phyloP scores from a whole-genome alignment of 2,888 invertebrate species.

The Melieria crassipennis region DNA sequence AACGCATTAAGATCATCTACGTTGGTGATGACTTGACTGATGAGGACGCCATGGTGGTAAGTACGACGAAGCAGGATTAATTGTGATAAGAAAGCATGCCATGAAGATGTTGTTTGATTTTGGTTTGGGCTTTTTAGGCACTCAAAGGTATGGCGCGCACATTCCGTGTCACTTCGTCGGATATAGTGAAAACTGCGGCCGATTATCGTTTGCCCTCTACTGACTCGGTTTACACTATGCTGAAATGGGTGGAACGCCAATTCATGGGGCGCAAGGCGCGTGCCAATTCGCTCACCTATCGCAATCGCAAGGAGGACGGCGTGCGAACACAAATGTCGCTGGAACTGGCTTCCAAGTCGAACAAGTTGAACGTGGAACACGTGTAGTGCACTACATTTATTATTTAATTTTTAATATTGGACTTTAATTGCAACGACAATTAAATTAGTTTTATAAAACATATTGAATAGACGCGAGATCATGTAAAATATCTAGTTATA shows the following conservation, averaged over 20 bases:
- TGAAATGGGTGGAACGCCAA: constrained; percentile 90
- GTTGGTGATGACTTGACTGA: constrained; percentile 90
- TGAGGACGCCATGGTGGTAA: constrained; percentile 89
- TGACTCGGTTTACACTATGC: constrained; percentile 87
- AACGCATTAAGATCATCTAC: constrained; percentile 88
- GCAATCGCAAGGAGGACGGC: constrained; percentile 74
- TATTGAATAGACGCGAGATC: too few relatives aligned
- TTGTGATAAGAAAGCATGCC: background rate
- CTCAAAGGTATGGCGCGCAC: constrained; percentile 93
- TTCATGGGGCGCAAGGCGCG: constrained; percentile 81
- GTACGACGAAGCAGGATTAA: constrained; percentile 33
- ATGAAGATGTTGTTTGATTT: background rate
- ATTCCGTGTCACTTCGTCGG: constrained; percentile 86
- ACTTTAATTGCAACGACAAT: too few relatives aligned
- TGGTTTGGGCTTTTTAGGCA: constrained; percentile 69
- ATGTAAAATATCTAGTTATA: too few relatives aligned
- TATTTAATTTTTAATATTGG: too few relatives aligned
- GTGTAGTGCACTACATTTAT: constrained; percentile 42
- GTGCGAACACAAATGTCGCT: constrained; percentile 83
- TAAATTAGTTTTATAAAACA: too few relatives aligned
- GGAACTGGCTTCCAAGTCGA: constrained; percentile 65
- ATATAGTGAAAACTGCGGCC: constrained; percentile 86
- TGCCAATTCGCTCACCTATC: constrained; percentile 74
- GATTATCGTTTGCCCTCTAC: constrained; percentile 88
- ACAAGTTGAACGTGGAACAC: constrained; percentile 57